Conservation (phyloP, 2,888 invertebrate species). For the Orthosia gracilis region DNA sequence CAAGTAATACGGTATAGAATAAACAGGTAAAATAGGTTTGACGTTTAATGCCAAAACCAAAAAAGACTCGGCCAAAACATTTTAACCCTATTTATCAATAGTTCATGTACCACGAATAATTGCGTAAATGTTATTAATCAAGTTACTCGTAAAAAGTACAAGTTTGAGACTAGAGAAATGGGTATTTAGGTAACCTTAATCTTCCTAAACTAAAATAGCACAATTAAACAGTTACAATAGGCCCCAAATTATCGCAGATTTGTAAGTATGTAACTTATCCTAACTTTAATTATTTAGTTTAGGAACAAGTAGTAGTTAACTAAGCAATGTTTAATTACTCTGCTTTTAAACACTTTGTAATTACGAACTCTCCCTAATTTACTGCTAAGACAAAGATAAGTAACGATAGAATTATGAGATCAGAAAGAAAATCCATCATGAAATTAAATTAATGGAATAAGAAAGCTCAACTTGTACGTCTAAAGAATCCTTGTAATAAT, state of each 20-base stretch:
- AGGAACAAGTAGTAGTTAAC: slow-evolving; percentile 42
- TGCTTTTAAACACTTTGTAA: slow-evolving; percentile 46
- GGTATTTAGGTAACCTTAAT: neutral
- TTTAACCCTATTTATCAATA: no score
- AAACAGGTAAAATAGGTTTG: no score
- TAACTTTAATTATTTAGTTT: slow-evolving; percentile 53
- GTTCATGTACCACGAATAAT: no score
- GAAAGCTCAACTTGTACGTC: neutral
- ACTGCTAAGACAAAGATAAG: slow-evolving; percentile 19
- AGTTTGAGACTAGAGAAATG: no score
- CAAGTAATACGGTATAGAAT: no score
- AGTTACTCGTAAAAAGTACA: neutral
- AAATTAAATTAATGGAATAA: slow-evolving; percentile 21
- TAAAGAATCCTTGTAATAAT: slow-evolving; percentile 23
- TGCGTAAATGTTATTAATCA: neutral
- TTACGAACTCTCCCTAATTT: slow-evolving; percentile 41
- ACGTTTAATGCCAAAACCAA: neutral
- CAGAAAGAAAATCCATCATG: slow-evolving; percentile 8
- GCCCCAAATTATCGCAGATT: slow-evolving; percentile 34
- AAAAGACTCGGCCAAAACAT: neutral
- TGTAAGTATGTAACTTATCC: slow-evolving; percentile 22
- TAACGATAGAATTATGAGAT: slow-evolving; percentile 19
- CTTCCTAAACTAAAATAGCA: slow-evolving; percentile 13
- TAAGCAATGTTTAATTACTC: slow-evolving; percentile 48
- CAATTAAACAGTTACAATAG: slow-evolving; percentile 26